Conservation (phyloP, 2,797 vertebrate species). For the Liasis olivaceus region DNA sequence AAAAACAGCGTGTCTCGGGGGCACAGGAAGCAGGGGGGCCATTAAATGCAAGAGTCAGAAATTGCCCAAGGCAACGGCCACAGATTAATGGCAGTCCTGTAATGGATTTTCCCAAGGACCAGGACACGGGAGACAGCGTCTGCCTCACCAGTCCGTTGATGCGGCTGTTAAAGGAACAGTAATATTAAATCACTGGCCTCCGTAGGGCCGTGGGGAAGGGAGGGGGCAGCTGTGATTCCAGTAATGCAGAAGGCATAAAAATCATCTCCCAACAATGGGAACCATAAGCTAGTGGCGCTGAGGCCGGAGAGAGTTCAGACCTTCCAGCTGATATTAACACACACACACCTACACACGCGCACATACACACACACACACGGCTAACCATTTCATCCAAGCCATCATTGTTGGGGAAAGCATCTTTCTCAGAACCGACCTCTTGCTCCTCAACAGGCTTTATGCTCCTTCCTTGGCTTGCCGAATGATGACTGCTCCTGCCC, state of each 20-base stretch:
- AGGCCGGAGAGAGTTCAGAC: neutral
- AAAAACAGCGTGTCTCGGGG: constrained; percentile 76
- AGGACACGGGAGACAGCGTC: constrained; percentile 73
- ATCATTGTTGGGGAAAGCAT: neutral
- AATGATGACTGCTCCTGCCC: neutral
- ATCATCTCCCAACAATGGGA: constrained; percentile 21
- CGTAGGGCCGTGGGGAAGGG: constrained; percentile 28
- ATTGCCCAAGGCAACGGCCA: constrained; percentile 78
- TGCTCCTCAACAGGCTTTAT: neutral
- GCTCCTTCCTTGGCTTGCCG: neutral
- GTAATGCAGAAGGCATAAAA: constrained; percentile 20
- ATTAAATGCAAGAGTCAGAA: constrained; percentile 82
- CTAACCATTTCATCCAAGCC: neutral
- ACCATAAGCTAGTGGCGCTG: constrained; percentile 25
- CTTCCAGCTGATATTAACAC: neutral
- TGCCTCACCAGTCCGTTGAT: constrained; percentile 62
- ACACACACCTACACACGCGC: neutral
- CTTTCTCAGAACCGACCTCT: accelerated
- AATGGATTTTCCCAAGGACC: constrained; percentile 85
- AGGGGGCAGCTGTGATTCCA: constrained; percentile 37
- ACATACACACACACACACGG: neutral
- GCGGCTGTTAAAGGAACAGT: constrained; percentile 75
- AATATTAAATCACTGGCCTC: constrained; percentile 73
- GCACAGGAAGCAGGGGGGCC: constrained; percentile 82
- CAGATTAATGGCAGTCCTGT: constrained; percentile 83